Evolutionary conservation across 2,797 vertebrate genomes (phyloP), one percentile per base, ranked within the genome.

Genomic region (Thalassophryne amazonica): DNA sequence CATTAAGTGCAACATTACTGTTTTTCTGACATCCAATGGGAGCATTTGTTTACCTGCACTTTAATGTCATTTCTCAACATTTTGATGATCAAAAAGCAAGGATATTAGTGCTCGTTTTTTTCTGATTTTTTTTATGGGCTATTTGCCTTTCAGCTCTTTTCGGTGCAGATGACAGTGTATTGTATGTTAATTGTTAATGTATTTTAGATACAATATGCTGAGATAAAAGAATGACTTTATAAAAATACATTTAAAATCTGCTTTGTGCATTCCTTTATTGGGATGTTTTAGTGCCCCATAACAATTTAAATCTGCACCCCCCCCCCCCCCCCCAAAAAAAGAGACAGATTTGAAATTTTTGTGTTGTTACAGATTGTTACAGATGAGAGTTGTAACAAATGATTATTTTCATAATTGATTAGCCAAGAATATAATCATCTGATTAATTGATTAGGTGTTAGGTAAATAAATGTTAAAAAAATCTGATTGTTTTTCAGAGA

Each of bases 1-100:
- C 43, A 46, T 43, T 69, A 25, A 68, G 45, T 45, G 52, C 11
- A 12, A 27, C 28, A 20, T 37, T 41, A 8, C 6, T 37, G 23
- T 30, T 43, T 39, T 19, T 13, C 59, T 27, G 57, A 60, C 21
- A 33, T 27, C n/a, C 50, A 16, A 27, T 13, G 18, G 27, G 20
- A 30, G 10, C 7, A 5, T 39, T 40, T 60, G 7, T 30, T 27
- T 54, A 37, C 14, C 19, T 40, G 25, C 53, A 30, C 37, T 28
- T 32, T 6, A 29, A 13, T 38, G 16, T 41, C 2, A 2, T 50
- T 33, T 31, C 47, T 12, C 10, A 36, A 33, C 36, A 37, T 57
- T 15, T 70, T 14, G 33, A 24, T 11, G 8, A 16, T 34, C 39
- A 3, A n/a, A 54, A 9, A 33, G 36, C 47, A 37, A 33, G 64